phyloP scores from a whole-genome alignment of 2,888 invertebrate species.

The Drosophila parthenogenetica region DNA sequence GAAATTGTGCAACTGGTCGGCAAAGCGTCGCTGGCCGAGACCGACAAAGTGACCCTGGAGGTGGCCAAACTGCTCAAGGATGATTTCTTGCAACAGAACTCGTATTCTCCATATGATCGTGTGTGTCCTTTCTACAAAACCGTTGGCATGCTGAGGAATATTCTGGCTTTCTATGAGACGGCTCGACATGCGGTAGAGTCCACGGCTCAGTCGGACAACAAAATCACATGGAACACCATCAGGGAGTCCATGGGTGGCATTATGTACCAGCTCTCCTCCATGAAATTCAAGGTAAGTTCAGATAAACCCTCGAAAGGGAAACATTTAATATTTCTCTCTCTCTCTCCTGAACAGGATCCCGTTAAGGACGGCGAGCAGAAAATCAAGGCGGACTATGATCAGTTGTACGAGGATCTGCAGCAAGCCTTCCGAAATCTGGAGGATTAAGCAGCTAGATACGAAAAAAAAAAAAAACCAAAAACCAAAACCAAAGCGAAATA shows the following conservation, averaged over 20 bases:
- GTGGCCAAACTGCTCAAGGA: slow-evolving; percentile 99
- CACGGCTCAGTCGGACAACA: slow-evolving; percentile 98
- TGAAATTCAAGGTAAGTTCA: slow-evolving; percentile 97
- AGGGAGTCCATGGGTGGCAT: slow-evolving; percentile 97
- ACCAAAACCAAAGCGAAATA: slow-evolving; percentile 57
- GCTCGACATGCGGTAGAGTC: slow-evolving; percentile 98
- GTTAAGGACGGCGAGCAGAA: slow-evolving; percentile 98
- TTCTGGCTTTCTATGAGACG: slow-evolving; percentile 99
- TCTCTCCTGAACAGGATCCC: slow-evolving; percentile 90
- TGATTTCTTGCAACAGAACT: slow-evolving; percentile 99
- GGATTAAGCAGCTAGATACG: slow-evolving; percentile 88
- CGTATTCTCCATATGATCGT: slow-evolving; percentile 96
- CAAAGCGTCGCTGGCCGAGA: slow-evolving; percentile 98
- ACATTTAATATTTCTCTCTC: background rate
- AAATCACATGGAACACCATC: slow-evolving; percentile 98
- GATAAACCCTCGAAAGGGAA: background rate
- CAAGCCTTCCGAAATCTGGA: slow-evolving; percentile 98
- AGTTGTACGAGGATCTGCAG: slow-evolving; percentile 97
- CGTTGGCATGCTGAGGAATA: slow-evolving; percentile 98
- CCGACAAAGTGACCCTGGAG: slow-evolving; percentile 99
- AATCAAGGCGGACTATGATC: slow-evolving; percentile 98
- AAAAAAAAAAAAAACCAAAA: slow-evolving; percentile 33
- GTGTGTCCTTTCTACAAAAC: slow-evolving; percentile 99
- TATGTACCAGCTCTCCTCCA: slow-evolving; percentile 97
- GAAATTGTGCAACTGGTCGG: slow-evolving; percentile 99